phyloP scores from a whole-genome alignment of 2,797 vertebrate genomes.

The Bovichtus diacanthus region DNA sequence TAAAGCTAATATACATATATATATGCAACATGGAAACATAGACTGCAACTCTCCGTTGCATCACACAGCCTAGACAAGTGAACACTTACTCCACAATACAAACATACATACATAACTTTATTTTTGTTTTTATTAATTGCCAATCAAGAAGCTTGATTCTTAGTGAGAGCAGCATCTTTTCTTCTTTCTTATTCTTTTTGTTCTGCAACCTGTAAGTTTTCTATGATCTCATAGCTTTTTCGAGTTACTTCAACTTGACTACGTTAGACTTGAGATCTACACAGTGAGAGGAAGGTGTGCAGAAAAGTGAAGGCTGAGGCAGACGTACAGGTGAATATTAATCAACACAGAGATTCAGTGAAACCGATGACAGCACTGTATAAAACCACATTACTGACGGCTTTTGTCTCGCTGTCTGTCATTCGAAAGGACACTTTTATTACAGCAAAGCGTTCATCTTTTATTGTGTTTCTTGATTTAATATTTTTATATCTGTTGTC shows the following conservation, averaged over 20 bases:
- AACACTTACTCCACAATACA: neutral
- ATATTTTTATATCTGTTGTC: neutral
- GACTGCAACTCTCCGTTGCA: neutral
- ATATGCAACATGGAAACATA: neutral
- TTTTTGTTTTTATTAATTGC: too few species aligned
- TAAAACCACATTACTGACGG: constrained; percentile 8
- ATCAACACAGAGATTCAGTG: constrained; percentile 9
- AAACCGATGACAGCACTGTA: neutral
- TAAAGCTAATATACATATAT: neutral
- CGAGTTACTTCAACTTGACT: neutral
- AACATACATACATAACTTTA: too few species aligned
- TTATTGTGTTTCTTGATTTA: constrained; percentile 27
- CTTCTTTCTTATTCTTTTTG: neutral
- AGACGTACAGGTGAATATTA: constrained; percentile 29
- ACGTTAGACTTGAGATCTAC: neutral
- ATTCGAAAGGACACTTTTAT: constrained; percentile 33
- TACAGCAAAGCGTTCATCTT: neutral
- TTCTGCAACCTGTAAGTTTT: neutral
- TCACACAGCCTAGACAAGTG: neutral
- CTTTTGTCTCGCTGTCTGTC: constrained; percentile 32
- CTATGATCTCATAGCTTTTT: neutral
- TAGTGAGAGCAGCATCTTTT: neutral
- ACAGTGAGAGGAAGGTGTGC: neutral
- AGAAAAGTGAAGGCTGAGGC: neutral
- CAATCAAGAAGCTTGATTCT: too few species aligned